Evolutionary conservation across 2,888 invertebrate species (phyloP).

Genomic region (Meloe dianella): DNA sequence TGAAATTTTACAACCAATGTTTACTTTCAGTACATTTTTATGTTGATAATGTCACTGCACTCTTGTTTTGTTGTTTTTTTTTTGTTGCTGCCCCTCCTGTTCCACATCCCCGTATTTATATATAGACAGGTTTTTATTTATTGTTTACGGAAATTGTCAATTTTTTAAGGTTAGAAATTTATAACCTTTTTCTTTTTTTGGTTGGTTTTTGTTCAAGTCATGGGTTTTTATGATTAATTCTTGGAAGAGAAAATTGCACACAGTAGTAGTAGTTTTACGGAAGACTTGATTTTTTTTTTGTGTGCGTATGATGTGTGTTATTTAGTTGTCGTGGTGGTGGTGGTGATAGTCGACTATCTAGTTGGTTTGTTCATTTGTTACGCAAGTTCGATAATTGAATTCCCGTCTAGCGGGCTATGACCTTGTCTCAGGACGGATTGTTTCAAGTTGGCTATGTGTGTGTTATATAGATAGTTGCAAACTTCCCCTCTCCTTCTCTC

Average conservation of each 20-base stretch:
- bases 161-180: background rate
- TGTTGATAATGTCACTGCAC: background rate
- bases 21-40: background rate
- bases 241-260: no score
- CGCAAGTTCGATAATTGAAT: slow-evolving; percentile 28
- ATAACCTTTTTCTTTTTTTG: background rate
- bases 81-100: no score
- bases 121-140: background rate
- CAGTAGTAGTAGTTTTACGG: no score
- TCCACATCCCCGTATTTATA: no score
- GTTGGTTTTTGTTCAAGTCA: background rate
- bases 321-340: background rate
- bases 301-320: background rate
- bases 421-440: slow-evolving; percentile 27
- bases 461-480: background rate
- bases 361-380: slow-evolving; percentile 16
- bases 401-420: slow-evolving; percentile 25
- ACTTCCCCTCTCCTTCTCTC: slow-evolving; percentile 1
- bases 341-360: background rate
- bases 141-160: background rate
- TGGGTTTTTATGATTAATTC: no score
- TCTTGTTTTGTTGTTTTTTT: background rate
- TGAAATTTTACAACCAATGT: background rate
- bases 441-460: slow-evolving; percentile 6
- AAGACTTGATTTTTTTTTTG: background rate